Percentiles rank a stretch among this genome's conserved stretches.
Evolutionary conservation across 37 sponge, comb jelly and placozoan genomes (phyloP).

Genomic region (Cliona cf. orientalis): DNA sequence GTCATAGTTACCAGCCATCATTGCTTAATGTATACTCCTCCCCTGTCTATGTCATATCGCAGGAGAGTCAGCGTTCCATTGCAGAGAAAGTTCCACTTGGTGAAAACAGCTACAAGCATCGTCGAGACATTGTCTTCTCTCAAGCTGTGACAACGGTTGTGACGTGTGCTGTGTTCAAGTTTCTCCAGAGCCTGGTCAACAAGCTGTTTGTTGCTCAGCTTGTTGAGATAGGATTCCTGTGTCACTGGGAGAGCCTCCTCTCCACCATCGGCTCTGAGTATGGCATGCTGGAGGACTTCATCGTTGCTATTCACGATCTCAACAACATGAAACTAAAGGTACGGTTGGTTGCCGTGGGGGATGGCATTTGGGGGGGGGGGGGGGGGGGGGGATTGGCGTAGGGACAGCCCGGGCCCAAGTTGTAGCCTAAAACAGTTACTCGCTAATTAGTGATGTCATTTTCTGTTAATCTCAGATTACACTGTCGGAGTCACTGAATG

Average conservation of each 20-base stretch:
- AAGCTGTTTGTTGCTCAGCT: constrained; percentile 65
- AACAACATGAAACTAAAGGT: constrained; percentile 66
- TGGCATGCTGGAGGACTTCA: constrained; percentile 94
- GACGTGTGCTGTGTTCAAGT: constrained; percentile 64
- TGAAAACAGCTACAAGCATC: constrained; percentile 67
- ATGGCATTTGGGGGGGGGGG: neutral
- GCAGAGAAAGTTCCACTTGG: constrained; percentile 63
- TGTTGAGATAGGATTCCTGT: constrained; percentile 79
- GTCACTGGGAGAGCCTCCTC: constrained; percentile 93
- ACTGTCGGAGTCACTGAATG: constrained; percentile 41
- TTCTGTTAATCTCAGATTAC: constrained; percentile 8
- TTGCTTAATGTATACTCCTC: no score
- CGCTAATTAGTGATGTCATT: neutral
- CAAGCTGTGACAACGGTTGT: constrained; percentile 74
- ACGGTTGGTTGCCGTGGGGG: neutral
- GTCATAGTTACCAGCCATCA: no score
- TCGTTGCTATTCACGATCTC: constrained; percentile 73
- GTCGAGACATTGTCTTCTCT: constrained; percentile 81
- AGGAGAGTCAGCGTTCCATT: constrained; percentile 55
- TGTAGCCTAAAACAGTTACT: neutral
- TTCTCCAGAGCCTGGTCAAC: constrained; percentile 45
- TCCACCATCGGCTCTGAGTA: constrained; percentile 90
- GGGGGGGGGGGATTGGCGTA: neutral
- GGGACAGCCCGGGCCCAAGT: neutral
- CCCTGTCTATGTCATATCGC: no score